phyloP scores from a whole-genome alignment of 2,888 invertebrate genomes.

The Tribolium freemani region DNA sequence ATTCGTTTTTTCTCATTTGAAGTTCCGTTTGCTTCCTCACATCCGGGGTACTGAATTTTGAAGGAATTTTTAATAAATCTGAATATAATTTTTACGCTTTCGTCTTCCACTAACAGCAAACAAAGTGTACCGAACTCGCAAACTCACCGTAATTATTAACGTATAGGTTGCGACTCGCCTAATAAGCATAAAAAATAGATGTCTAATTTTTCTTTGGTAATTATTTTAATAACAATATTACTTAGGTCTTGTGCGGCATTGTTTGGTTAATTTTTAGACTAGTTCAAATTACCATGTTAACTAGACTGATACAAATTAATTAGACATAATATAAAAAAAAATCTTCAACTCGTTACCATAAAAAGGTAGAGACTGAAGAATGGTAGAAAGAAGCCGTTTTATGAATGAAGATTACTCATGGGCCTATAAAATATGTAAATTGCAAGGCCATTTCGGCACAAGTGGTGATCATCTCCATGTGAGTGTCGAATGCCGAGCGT shows the following conservation, averaged over 20 bases:
- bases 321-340: constrained; percentile 9
- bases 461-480: constrained; percentile 11
- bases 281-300: constrained; percentile 35
- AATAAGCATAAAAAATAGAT: background rate
- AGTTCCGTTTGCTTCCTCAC: background rate
- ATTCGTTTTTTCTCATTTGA: constrained; percentile 6
- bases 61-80: background rate
- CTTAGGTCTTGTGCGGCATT: constrained; percentile 11
- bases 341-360: constrained; percentile 13
- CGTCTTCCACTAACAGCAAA: background rate
- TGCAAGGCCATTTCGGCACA: constrained; percentile 34
- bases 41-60: background rate
- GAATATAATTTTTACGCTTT: background rate
- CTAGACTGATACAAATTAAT: constrained; percentile 38
- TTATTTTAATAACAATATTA: constrained; percentile 22
- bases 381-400: background rate
- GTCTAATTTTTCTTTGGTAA: constrained; percentile 1
- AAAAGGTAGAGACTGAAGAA: constrained; percentile 4
- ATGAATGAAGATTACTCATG: constrained; percentile 27
- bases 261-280: constrained; percentile 12
- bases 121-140: background rate
- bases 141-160: background rate
- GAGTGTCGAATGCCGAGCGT: constrained; percentile 11
- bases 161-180: background rate
- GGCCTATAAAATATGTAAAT: constrained; percentile 34